These are phyloP conservation scores for Lepidocyrtinus sp. DNA, from an alignment of 2,888 invertebrate species.

Conservation along the genomic window DNA sequence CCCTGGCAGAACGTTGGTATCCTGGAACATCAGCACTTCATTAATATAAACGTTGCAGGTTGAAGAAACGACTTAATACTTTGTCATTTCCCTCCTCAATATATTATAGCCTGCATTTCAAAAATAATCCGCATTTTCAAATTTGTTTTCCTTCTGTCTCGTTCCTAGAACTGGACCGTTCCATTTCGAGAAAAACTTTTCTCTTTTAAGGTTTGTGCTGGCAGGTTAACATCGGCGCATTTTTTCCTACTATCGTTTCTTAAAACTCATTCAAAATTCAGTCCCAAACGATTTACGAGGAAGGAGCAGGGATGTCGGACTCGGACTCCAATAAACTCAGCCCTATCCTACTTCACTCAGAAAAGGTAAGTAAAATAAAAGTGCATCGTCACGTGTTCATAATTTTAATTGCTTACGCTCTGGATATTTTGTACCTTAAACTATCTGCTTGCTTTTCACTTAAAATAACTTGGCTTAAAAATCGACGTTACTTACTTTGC, in stretches of 20 bases:
- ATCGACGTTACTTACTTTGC: no score
- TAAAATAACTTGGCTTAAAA: no score
- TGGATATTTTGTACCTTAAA: no score
- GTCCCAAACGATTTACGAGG: conserved; percentile 61
- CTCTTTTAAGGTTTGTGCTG: no score
- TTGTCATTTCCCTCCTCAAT: neutral
- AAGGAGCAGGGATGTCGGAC: conserved; percentile 59
- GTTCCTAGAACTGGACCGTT: no score
- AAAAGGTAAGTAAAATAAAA: conserved; percentile 52
- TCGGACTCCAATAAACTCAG: conserved; percentile 51
- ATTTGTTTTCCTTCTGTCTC: neutral
- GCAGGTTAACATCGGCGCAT: no score
- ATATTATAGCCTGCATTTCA: neutral
- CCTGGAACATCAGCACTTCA: conserved; percentile 38
- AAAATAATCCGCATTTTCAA: conserved; percentile 15
- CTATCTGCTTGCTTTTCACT: no score
- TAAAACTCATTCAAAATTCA: conserved; percentile 54
- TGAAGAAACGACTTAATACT: neutral
- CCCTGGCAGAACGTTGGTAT: conserved; percentile 49
- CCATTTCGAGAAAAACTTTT: no score
- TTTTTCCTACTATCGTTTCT: no score
- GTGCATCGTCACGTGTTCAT: no score
- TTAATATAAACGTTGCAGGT: conserved; percentile 25
- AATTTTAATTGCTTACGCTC: no score
- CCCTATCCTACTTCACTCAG: conserved; percentile 49